Conservation (phyloP, 2,888 invertebrate species). For the Ariolimax columbianus region DNA sequence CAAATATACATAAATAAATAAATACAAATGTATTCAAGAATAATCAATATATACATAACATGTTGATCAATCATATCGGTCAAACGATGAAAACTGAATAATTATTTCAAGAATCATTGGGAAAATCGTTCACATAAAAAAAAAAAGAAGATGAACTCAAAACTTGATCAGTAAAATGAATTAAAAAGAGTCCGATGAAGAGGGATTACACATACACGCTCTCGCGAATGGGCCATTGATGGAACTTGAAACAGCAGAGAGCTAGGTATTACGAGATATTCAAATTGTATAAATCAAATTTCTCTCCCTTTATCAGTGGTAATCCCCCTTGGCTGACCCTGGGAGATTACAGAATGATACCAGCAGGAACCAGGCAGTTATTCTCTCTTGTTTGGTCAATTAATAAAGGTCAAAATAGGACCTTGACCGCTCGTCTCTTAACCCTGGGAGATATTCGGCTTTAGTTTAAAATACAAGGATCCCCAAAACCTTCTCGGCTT, state of each 20-base stretch:
- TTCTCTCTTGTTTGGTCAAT: constrained; percentile 50
- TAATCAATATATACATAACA: no score
- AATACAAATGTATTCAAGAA: no score
- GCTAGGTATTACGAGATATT: constrained; percentile 35
- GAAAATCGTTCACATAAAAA: no score
- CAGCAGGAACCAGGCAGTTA: constrained; percentile 45
- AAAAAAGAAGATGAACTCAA: background rate
- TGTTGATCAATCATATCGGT: no score
- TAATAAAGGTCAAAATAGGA: constrained; percentile 48
- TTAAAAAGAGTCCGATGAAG: background rate
- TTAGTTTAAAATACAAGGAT: no score
- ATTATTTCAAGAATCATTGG: no score
- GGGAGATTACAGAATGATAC: constrained; percentile 37
- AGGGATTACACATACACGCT: background rate
- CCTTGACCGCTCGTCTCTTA: constrained; percentile 36
- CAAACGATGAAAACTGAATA: no score
- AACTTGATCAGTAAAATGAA: background rate
- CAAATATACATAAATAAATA: no score
- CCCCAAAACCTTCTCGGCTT: no score
- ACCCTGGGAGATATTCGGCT: constrained; percentile 27
- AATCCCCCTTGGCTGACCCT: constrained; percentile 38
- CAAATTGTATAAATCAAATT: constrained; percentile 49
- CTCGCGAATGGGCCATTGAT: background rate
- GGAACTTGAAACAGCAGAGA: background rate
- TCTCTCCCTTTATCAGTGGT: constrained; percentile 32